These are phyloP conservation scores for Drosophila anomalata DNA, from an alignment of 2,888 invertebrate species.

Conservation along the genomic window DNA sequence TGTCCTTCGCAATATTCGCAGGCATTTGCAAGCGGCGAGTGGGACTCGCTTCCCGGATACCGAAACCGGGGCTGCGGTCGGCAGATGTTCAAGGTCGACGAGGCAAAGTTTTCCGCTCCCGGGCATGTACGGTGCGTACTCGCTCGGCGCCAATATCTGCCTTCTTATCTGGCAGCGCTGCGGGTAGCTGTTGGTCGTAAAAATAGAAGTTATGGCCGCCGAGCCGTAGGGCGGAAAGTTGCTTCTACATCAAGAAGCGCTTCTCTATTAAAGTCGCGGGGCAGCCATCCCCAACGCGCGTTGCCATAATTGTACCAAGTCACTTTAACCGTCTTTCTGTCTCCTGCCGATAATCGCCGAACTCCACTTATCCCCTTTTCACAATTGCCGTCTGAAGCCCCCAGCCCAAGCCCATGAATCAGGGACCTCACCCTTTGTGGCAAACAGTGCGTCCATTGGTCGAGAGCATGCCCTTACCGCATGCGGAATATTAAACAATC, in stretches of 20 bases:
- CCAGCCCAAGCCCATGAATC: background rate
- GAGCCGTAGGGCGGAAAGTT: conserved; percentile 35
- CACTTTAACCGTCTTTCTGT: background rate
- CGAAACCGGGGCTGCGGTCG: conserved; percentile 7
- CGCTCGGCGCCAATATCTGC: conserved; percentile 1
- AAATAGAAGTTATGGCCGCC: conserved; percentile 30
- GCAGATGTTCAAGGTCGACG: conserved; percentile 66
- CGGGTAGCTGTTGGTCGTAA: conserved; percentile 36
- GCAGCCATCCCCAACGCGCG: background rate
- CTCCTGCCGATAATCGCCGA: background rate
- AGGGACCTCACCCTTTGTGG: background rate
- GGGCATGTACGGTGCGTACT: background rate
- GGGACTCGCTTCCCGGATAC: background rate
- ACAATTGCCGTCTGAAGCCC: too few relatives aligned
- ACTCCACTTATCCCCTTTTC: background rate
- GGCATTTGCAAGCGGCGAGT: too few relatives aligned
- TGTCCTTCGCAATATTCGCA: background rate
- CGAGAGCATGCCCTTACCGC: too few relatives aligned
- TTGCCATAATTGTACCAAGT: background rate
- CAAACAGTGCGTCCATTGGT: too few relatives aligned
- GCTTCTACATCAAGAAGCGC: conserved; percentile 15
- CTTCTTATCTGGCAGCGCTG: conserved; percentile 32
- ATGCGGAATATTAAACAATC: too few relatives aligned
- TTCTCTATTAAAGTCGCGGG: conserved; percentile 1
- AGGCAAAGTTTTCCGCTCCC: conserved; percentile 49